Percentiles rank a stretch among this genome's conserved stretches.
These are phyloP conservation scores for Porphyrio hochstetteri DNA, from an alignment of 2,113 vertebrate species.

Conservation along the genomic window DNA sequence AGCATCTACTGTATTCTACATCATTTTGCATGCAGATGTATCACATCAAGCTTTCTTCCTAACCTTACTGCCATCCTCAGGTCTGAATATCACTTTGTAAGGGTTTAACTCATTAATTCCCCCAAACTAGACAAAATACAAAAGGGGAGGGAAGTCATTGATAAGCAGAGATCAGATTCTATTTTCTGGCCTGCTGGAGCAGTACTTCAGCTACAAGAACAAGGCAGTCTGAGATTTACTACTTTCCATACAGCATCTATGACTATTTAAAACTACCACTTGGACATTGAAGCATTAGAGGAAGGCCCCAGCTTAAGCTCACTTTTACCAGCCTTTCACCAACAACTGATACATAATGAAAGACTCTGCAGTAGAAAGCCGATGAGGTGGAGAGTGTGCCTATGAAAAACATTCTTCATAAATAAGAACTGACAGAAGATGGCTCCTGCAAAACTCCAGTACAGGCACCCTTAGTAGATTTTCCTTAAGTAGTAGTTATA, in stretches of 20 bases:
- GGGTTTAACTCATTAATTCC: neutral
- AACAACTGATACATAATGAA: neutral
- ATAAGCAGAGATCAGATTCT: neutral
- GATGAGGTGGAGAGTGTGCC: rapidly evolving
- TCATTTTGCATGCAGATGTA: neutral
- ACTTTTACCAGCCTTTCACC: neutral
- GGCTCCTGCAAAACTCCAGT: neutral
- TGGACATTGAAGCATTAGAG: neutral
- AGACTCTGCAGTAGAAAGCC: neutral
- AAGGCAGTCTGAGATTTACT: neutral
- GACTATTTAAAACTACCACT: neutral
- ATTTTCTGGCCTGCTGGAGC: neutral
- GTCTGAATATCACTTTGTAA: neutral
- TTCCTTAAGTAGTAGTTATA: neutral
- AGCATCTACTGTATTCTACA: neutral
- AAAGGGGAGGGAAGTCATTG: neutral
- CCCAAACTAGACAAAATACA: neutral
- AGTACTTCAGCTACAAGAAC: neutral
- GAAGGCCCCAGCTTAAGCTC: neutral
- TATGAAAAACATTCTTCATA: neutral
- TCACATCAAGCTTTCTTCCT: neutral
- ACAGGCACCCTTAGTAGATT: neutral
- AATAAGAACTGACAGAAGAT: neutral
- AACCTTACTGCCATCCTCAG: neutral
- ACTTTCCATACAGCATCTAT: neutral